phyloP scores from a whole-genome alignment of 1,140 invertebrate species.

The Parapsyche elsis region DNA sequence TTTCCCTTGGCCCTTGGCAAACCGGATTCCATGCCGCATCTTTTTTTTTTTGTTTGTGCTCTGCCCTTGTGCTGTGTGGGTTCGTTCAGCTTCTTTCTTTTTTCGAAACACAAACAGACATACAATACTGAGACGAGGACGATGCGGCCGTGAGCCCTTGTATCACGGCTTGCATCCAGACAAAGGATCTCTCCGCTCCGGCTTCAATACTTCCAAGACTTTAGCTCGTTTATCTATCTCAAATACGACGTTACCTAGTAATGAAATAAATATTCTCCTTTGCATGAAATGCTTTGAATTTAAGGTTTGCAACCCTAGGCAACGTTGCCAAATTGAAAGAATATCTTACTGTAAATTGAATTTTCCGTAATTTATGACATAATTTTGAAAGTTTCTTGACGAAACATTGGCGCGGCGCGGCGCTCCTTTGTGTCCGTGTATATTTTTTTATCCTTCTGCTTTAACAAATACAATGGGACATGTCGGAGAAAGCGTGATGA shows the following conservation, averaged over 20 bases:
- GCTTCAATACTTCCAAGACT: too few species aligned
- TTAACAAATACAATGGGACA: constrained; percentile 1
- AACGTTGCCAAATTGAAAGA: too few species aligned
- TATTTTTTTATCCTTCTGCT: constrained; percentile 18
- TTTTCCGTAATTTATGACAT: too few species aligned
- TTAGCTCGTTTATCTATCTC: too few species aligned
- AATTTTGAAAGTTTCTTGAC: neutral
- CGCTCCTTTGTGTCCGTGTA: neutral
- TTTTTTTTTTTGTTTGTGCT: constrained; percentile 48
- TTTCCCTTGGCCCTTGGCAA: constrained; percentile 49
- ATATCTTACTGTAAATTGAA: too few species aligned
- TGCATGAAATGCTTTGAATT: too few species aligned
- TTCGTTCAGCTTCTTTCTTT: constrained; percentile 39
- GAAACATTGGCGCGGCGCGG: neutral
- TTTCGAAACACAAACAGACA: constrained; percentile 2
- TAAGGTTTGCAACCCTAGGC: too few species aligned
- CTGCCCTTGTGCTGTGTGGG: constrained; percentile 24
- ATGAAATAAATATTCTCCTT: too few species aligned
- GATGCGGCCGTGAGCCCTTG: constrained; percentile 21
- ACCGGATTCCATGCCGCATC: constrained; percentile 52
- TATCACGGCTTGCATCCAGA: neutral
- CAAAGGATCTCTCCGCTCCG: neutral
- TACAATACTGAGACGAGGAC: constrained; percentile 23
- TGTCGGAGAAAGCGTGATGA: neutral
- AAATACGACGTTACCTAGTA: too few species aligned